Evolutionary conservation across 2,113 vertebrate species (phyloP).

Genomic region (Psittacula cyanocephala): DNA sequence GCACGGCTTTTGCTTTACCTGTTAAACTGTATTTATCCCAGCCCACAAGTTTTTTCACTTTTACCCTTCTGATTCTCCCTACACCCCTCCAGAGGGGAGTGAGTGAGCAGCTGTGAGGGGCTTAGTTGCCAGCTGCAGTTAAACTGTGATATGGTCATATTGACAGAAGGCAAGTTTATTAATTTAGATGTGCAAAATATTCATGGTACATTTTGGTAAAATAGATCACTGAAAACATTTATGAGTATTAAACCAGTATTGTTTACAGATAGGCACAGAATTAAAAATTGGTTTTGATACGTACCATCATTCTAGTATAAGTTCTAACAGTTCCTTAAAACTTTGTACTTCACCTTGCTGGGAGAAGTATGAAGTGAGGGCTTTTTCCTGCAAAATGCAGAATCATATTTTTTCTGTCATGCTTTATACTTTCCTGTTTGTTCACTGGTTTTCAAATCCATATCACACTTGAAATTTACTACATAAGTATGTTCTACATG

Average conservation of each 20-base stretch:
- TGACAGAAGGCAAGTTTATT: neutral
- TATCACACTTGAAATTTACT: neutral
- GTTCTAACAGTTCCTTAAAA: neutral
- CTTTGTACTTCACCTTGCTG: neutral
- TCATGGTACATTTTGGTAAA: neutral
- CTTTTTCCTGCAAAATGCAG: neutral
- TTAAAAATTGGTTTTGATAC: neutral
- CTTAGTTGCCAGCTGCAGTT: neutral
- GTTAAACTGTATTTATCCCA: neutral
- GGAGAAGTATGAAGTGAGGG: fast-evolving
- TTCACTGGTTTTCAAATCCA: neutral
- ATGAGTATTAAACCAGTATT: neutral
- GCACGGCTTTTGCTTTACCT: neutral
- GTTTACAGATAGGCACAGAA: neutral
- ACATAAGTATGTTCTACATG: neutral
- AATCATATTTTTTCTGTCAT: neutral
- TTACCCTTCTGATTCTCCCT: neutral
- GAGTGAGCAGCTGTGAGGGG: neutral
- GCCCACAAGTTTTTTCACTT: neutral
- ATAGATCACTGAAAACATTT: neutral
- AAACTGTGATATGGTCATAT: neutral
- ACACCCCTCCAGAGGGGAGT: neutral
- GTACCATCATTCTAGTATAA: neutral
- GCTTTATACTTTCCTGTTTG: neutral
- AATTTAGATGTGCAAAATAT: neutral